A percentile compares a stretch with the other conserved stretches of the same genome.
phyloP scores from a whole-genome alignment of 2,888 invertebrate genomes.

The Hypsopygia costalis region DNA sequence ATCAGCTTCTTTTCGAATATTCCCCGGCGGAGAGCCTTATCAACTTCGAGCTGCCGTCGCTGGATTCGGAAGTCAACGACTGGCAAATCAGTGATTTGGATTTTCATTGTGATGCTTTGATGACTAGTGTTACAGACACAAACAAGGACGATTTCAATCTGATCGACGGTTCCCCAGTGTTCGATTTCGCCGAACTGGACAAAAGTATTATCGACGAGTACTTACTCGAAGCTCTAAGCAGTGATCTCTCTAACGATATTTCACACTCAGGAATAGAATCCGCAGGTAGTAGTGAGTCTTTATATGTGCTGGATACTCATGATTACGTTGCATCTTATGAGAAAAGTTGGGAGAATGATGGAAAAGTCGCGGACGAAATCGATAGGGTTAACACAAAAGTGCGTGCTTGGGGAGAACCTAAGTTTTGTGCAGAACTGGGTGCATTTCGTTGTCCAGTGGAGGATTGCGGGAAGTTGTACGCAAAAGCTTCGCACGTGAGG shows the following conservation, averaged over 20 bases:
- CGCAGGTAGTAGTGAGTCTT: conserved; percentile 39
- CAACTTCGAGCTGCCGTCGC: conserved; percentile 63
- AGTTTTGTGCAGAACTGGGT: conserved; percentile 70
- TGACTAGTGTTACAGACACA: conserved; percentile 51
- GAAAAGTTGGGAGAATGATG: conserved; percentile 29
- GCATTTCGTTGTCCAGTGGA: conserved; percentile 85
- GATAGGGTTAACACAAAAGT: conserved; percentile 38
- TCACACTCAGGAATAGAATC: conserved; percentile 42
- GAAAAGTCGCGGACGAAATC: conserved; percentile 22
- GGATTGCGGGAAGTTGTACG: conserved; percentile 90
- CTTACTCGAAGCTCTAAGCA: conserved; percentile 54
- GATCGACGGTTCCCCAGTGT: conserved; percentile 44
- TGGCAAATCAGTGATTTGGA: conserved; percentile 64
- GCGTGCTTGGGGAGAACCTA: conserved; percentile 61
- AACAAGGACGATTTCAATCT: conserved; percentile 49
- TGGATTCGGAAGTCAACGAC: conserved; percentile 46
- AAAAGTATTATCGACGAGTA: conserved; percentile 64
- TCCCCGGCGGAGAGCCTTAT: conserved; percentile 70
- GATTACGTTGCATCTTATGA: conserved; percentile 30
- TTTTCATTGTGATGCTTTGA: conserved; percentile 61
- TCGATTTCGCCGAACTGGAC: conserved; percentile 67
- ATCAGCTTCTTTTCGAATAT: conserved; percentile 63
- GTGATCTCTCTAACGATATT: conserved; percentile 50
- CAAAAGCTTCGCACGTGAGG: conserved; percentile 94
- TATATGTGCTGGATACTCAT: conserved; percentile 42